phyloP scores from a whole-genome alignment of 2,888 invertebrate species.

The Drosophila planitibia region DNA sequence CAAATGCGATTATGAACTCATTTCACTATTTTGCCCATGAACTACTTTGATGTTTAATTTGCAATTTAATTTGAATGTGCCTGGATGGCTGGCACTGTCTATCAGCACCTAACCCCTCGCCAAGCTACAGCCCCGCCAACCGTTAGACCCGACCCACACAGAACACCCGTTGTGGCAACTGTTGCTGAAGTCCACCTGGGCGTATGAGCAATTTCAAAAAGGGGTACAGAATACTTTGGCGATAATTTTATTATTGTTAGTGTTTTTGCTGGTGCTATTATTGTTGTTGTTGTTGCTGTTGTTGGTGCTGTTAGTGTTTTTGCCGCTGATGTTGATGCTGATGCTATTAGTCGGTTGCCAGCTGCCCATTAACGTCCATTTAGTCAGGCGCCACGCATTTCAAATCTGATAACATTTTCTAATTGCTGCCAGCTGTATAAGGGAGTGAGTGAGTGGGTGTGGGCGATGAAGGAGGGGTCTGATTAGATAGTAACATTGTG shows the following conservation, averaged over 20 bases:
- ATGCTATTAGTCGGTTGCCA: slow-evolving; percentile 78
- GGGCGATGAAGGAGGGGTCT: background rate
- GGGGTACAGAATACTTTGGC: slow-evolving; percentile 41
- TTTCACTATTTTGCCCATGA: slow-evolving; percentile 68
- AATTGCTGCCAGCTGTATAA: slow-evolving; percentile 74
- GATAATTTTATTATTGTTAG: slow-evolving; percentile 77
- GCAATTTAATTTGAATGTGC: slow-evolving; percentile 79
- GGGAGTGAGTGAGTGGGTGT: background rate
- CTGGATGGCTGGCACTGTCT: slow-evolving; percentile 26
- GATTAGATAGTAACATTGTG: background rate
- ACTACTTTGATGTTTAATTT: slow-evolving; percentile 82
- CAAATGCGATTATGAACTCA: slow-evolving; percentile 81
- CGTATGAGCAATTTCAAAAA: slow-evolving; percentile 74
- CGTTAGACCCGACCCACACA: background rate
- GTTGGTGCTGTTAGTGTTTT: slow-evolving; percentile 20
- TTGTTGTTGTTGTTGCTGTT: slow-evolving; percentile 36
- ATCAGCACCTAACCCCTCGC: background rate
- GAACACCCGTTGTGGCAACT: background rate
- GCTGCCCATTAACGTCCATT: slow-evolving; percentile 80
- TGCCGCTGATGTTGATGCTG: slow-evolving; percentile 46
- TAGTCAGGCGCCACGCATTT: slow-evolving; percentile 78
- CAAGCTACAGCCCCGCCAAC: background rate
- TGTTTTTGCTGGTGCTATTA: slow-evolving; percentile 30
- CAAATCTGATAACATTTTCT: slow-evolving; percentile 78
- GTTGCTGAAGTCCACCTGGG: slow-evolving; percentile 62